phyloP scores from a whole-genome alignment of 2,113 vertebrate genomes.

The Azemiops feae region DNA sequence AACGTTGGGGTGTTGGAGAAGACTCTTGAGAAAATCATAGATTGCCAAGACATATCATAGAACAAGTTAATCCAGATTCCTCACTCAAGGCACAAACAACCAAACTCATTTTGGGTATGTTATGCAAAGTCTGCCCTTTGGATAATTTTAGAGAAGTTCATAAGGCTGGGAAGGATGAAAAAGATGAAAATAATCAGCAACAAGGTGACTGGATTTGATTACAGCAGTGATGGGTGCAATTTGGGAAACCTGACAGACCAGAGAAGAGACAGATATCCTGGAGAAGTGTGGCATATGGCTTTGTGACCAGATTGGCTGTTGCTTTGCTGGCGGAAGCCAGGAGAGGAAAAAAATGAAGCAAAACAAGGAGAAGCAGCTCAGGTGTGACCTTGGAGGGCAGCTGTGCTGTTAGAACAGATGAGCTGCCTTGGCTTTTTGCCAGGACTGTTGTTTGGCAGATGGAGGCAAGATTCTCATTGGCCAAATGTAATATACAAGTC shows the following conservation, averaged over 20 bases:
- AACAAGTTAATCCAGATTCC: background rate
- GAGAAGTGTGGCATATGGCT: background rate
- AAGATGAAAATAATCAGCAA: background rate
- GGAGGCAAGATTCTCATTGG: background rate
- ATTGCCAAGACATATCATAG: background rate
- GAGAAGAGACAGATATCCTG: background rate
- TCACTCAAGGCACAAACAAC: background rate
- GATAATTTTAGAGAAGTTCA: background rate
- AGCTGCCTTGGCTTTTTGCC: background rate
- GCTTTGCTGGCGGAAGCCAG: background rate
- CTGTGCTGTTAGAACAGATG: background rate
- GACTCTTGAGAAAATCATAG: background rate
- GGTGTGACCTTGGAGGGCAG: background rate
- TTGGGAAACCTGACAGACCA: background rate
- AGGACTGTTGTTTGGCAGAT: background rate
- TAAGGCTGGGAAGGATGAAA: background rate
- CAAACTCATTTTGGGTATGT: background rate
- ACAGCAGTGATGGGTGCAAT: background rate
- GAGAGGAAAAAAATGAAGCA: background rate
- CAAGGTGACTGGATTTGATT: background rate
- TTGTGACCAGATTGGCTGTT: background rate
- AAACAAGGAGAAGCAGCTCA: background rate
- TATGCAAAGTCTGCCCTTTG: background rate
- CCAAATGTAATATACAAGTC: background rate
- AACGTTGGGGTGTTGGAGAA: background rate